Percentiles rank a stretch among this genome's conserved stretches.
Conservation (phyloP, 2,888 invertebrate species). For the Colletes collaris region DNA sequence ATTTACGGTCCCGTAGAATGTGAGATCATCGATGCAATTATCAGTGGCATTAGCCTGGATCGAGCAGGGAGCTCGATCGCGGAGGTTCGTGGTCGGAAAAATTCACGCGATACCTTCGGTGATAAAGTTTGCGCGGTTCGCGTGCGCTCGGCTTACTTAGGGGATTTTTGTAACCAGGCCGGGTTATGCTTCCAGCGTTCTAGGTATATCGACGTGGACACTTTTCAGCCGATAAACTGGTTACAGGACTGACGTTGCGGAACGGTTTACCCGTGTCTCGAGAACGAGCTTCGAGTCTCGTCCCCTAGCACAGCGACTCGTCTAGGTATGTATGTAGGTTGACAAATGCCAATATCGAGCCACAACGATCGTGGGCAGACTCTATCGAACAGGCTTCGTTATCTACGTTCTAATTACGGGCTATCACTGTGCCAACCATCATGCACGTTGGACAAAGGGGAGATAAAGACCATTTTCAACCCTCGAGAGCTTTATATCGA, state of each 20-base stretch:
- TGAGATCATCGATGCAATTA: slow-evolving; percentile 46
- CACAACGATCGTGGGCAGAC: slow-evolving; percentile 43
- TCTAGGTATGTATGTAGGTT: slow-evolving; percentile 65
- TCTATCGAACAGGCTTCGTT: slow-evolving; percentile 56
- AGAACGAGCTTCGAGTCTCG: background rate
- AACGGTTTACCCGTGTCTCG: slow-evolving; percentile 15
- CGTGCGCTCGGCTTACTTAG: slow-evolving; percentile 27
- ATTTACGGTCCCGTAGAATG: slow-evolving; percentile 7
- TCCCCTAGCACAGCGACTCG: slow-evolving; percentile 30
- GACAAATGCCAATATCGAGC: slow-evolving; percentile 52
- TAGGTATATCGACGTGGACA: slow-evolving; percentile 25
- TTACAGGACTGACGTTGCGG: slow-evolving; percentile 41
- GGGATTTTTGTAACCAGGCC: slow-evolving; percentile 14
- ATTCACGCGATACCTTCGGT: slow-evolving; percentile 8
- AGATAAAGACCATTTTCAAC: slow-evolving; percentile 3
- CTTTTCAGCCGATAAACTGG: slow-evolving; percentile 49
- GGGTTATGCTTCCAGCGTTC: slow-evolving; percentile 23
- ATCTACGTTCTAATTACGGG: slow-evolving; percentile 70
- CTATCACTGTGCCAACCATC: slow-evolving; percentile 43
- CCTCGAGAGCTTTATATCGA: too few relatives aligned
- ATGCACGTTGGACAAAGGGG: slow-evolving; percentile 42
- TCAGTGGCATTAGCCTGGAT: slow-evolving; percentile 36
- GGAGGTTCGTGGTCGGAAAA: slow-evolving; percentile 1
- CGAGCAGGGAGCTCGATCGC: background rate
- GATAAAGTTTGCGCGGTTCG: slow-evolving; percentile 35